phyloP scores from a whole-genome alignment of 2,888 invertebrate genomes.

The Pandemis cinnamomeana region DNA sequence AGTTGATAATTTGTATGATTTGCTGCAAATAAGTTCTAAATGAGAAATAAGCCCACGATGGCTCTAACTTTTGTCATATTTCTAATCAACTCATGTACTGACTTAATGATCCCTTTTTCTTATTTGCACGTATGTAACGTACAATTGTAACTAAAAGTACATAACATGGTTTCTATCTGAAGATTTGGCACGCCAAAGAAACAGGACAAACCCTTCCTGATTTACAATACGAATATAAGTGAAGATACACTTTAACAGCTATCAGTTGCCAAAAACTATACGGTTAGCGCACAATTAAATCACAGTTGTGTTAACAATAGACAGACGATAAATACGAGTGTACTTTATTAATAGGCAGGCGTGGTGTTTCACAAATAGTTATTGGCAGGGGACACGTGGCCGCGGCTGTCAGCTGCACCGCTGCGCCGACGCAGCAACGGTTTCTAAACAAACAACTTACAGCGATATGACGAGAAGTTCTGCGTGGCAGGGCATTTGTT shows the following conservation, averaged over 20 bases:
- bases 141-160: background rate
- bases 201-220: background rate
- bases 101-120: background rate
- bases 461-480: background rate
- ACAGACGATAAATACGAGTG: conserved; percentile 34
- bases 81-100: no score
- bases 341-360: conserved; percentile 40
- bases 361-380: conserved; percentile 43
- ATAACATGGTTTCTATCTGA: background rate
- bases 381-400: conserved; percentile 42
- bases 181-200: background rate
- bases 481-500: background rate
- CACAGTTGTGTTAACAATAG: conserved; percentile 29
- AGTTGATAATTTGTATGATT: no score
- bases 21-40: no score
- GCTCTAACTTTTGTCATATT: no score
- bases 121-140: background rate
- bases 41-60: no score
- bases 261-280: conserved; percentile 5
- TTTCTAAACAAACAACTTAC: conserved; percentile 11
- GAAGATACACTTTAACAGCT: background rate
- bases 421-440: conserved; percentile 2
- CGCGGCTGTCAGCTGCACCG: conserved; percentile 31
- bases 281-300: background rate
- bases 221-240: background rate